These are phyloP conservation scores for Vidua macroura DNA, from an alignment of 2,113 vertebrate species.

Conservation along the genomic window DNA sequence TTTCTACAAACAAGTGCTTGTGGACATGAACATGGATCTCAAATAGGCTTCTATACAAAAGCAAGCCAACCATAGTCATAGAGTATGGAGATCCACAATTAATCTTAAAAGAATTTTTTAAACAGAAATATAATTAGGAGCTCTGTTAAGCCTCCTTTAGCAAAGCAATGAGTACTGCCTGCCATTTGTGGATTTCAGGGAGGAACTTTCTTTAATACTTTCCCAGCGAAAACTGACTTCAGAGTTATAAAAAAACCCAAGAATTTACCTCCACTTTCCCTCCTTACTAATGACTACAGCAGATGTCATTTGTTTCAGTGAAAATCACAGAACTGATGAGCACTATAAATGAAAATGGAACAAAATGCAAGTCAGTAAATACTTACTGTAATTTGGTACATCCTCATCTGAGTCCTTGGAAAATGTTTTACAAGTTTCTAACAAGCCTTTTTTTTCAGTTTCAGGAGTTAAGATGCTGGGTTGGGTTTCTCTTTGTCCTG, in stretches of 20 bases:
- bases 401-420: slow-evolving; percentile 67
- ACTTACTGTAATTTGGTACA: slow-evolving; percentile 89
- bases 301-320: not conserved
- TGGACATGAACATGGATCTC: not conserved
- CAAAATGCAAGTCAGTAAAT: not conserved
- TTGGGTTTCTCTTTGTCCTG: slow-evolving; percentile 5
- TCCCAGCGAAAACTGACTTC: not conserved
- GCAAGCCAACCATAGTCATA: accelerated
- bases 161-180: not conserved
- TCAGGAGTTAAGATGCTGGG: not conserved
- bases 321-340: not conserved
- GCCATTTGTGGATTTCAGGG: not conserved
- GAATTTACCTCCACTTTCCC: too few species aligned
- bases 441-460: not conserved
- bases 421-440: not conserved
- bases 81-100: not conserved
- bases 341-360: not conserved
- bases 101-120: not conserved
- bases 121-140: not conserved
- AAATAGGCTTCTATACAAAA: not conserved
- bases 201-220: not conserved
- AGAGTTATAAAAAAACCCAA: not conserved
- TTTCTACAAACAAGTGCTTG: not conserved
- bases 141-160: not conserved
- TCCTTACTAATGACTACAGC: not conserved